Evolutionary conservation across 2,113 vertebrate genomes (phyloP).

Genomic region (Ibidorhyncha struthersii): DNA sequence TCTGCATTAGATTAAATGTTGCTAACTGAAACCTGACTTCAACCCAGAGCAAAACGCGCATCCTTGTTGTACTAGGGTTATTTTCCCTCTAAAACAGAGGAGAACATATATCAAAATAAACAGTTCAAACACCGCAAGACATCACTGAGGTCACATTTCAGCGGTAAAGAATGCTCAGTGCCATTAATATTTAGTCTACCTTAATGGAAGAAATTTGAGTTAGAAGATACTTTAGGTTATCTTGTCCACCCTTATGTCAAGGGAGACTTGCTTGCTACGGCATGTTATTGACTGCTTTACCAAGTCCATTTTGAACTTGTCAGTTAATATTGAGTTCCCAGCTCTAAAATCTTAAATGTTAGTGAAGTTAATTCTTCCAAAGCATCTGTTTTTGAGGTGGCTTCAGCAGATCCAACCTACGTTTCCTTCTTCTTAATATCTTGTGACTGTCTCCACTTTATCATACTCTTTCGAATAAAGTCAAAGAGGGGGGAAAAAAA

Average conservation of each 20-base stretch:
- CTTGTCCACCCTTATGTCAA: conserved; percentile 29
- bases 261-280: neutral
- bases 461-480: neutral
- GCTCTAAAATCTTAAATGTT: neutral
- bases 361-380: neutral
- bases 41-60: neutral
- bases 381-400: neutral
- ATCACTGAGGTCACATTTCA: conserved; percentile 58
- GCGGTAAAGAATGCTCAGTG: conserved; percentile 36
- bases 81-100: neutral
- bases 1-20: conserved; percentile 23
- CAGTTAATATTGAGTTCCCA: neutral
- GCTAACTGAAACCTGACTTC: neutral
- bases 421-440: neutral
- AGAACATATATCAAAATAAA: conserved; percentile 6
- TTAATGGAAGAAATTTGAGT: conserved; percentile 64
- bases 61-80: neutral
- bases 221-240: conserved; percentile 57
- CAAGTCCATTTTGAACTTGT: neutral
- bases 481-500: neutral
- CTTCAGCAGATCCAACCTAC: neutral
- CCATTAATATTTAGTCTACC: conserved; percentile 69
- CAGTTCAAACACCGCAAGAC: conserved; percentile 29
- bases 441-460: neutral
- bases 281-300: neutral